phyloP scores from a whole-genome alignment of 1,140 invertebrate genomes.

The Homalodisca vitripennis region DNA sequence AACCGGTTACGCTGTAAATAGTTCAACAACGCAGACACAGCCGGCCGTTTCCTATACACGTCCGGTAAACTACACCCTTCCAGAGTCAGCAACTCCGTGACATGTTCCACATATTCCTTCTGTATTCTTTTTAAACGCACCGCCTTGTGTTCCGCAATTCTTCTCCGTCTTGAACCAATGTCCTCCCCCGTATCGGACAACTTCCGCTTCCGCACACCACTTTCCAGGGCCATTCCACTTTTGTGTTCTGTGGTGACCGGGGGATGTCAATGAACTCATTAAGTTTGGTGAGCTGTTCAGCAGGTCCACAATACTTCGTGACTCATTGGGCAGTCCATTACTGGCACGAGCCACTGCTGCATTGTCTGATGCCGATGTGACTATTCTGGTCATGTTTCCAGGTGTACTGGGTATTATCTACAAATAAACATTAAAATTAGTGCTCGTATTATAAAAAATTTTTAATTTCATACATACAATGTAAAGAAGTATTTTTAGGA shows the following conservation, averaged over 20 bases:
- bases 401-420: too few relatives aligned
- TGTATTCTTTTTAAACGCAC: conserved; percentile 10
- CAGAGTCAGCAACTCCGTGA: neutral
- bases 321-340: neutral
- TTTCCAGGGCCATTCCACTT: too few relatives aligned
- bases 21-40: conserved; percentile 29
- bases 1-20: conserved; percentile 36
- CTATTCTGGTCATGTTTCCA: too few relatives aligned
- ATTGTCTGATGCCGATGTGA: too few relatives aligned
- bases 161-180: neutral
- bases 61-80: conserved; percentile 4
- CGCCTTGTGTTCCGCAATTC: conserved; percentile 15
- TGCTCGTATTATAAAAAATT: too few relatives aligned
- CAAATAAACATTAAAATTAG: too few relatives aligned
- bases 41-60: conserved; percentile 33
- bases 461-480: too few relatives aligned
- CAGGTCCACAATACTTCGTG: neutral
- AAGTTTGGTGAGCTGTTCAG: conserved; percentile 2
- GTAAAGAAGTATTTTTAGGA: too few relatives aligned
- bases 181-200: conserved; percentile 14
- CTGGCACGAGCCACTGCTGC: neutral
- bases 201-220: conserved; percentile 25
- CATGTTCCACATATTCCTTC: conserved; percentile 15
- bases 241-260: too few relatives aligned
- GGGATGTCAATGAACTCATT: too few relatives aligned